Base-by-base conservation (phyloP, 2,888 invertebrate genomes). In the Ischnura elegans region DNA sequence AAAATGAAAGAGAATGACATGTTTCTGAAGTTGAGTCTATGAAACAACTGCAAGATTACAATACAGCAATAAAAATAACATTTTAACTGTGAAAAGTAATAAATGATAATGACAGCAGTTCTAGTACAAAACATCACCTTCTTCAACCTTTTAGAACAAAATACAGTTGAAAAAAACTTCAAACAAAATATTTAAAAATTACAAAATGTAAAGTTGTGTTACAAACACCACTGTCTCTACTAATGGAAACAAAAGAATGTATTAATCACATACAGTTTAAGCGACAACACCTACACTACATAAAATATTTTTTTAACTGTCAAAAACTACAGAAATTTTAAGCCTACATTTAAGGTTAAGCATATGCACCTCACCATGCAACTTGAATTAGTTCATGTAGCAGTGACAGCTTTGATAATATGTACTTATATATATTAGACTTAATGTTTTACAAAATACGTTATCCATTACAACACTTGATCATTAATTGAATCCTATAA, bases 221-320 rank as follows among this genome's bases (percentile, higher is more conserved):
- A 90, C 90, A 90, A 90, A 90, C 90, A 90, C 42, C 90, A 90
- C 90, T 90, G 90, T 90, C 90, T 90, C 90, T 90, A 90, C 90
- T 90, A 90, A 90, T 90, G 90, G 90, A 90, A 87, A 90, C 61
- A 90, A 90, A 90, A 90, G 43, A 90, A 76, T 76, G 76, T 76
- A 76, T 76, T 93, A 94, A 94, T 94, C 93, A 94, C 94, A 94
- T 94, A 94, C 84, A 76, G 87, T 94, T 94, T 94, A 94, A 93
- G 87, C 90, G 94, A 94, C 90, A 93, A 94, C 94, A 94, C 93
- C 86, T 93, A 94, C 93, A 93, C 93, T 94, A 94, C 94, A 94
- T 55, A 94, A 94, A 94, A 93, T 46, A 93, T 61, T 86, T 85
- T 93, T 45, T 87, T 87, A 94, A 55, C 42, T 61, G 45, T 84